These are phyloP conservation scores for Dione vanillae DNA, from an alignment of 2,888 invertebrate species.

Conservation along the genomic window DNA sequence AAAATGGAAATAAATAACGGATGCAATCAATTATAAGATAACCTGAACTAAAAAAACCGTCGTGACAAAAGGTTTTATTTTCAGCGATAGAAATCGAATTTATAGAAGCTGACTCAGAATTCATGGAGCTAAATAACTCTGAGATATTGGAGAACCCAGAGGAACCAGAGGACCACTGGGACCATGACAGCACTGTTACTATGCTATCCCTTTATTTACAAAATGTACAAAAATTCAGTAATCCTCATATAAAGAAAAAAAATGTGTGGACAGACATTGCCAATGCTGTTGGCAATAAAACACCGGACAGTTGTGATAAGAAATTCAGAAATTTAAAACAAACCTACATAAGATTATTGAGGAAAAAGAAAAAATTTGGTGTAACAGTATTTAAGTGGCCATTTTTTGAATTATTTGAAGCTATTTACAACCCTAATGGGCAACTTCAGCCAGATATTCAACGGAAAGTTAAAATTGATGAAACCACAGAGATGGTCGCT, in stretches of 20 bases:
- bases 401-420: constrained; percentile 75
- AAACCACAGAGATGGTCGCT: constrained; percentile 63
- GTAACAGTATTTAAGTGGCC: constrained; percentile 72
- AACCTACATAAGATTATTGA: constrained; percentile 72
- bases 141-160: constrained; percentile 65
- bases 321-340: constrained; percentile 78
- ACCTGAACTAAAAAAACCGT: not conserved
- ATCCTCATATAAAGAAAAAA: constrained; percentile 77
- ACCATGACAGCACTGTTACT: constrained; percentile 62
- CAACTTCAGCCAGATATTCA: constrained; percentile 74
- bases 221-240: constrained; percentile 72
- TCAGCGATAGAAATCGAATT: constrained; percentile 62
- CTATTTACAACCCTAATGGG: constrained; percentile 71
- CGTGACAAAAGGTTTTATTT: constrained; percentile 56
- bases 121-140: constrained; percentile 63
- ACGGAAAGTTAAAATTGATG: constrained; percentile 66
- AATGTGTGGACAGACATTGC: constrained; percentile 75
- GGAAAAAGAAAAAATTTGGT: constrained; percentile 67
- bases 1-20: not conserved
- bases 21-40: not conserved
- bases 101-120: constrained; percentile 63
- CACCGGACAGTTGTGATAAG: constrained; percentile 75
- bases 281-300: constrained; percentile 68
- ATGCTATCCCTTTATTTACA: constrained; percentile 70
- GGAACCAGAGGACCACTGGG: constrained; percentile 75